Conservation (phyloP, 2,113 vertebrate genomes). For the Lonchura striata region DNA sequence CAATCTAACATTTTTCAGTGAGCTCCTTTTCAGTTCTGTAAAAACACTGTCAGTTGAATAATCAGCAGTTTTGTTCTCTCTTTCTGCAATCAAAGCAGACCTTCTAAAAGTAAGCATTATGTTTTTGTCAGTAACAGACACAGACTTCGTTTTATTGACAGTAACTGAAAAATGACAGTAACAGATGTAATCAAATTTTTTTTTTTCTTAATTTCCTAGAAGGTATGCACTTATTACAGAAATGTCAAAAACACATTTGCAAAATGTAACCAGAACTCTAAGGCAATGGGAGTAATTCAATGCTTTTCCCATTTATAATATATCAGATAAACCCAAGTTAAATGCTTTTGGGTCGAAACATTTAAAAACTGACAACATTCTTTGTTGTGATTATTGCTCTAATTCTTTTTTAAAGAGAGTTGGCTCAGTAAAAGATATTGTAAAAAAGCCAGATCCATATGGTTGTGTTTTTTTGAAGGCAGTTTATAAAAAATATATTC, state of each 20-base stretch:
- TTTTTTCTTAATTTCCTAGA: not conserved
- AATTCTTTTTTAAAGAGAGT: not conserved
- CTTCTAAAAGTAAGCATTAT: not conserved
- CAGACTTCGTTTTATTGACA: not conserved
- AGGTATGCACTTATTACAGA: not conserved
- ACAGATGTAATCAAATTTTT: not conserved
- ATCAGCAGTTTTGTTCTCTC: constrained; percentile 29
- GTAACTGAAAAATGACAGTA: not conserved
- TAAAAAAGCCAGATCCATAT: not conserved
- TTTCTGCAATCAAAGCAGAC: not conserved
- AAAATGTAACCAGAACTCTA: not conserved
- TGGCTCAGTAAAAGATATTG: not conserved
- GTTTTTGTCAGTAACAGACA: not conserved
- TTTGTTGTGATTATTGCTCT: not conserved
- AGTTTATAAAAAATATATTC: not conserved
- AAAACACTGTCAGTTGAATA: constrained; percentile 31
- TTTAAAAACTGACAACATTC: not conserved
- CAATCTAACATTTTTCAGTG: constrained; percentile 6
- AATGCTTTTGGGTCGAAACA: not conserved
- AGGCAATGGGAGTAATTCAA: not conserved
- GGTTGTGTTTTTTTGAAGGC: not conserved
- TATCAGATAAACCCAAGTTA: not conserved
- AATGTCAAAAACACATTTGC: not conserved
- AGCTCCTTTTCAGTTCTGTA: not conserved
- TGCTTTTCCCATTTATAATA: not conserved